These are phyloP conservation scores for Acridotheres tristis DNA, from an alignment of 2,797 vertebrate species.

Conservation along the genomic window DNA sequence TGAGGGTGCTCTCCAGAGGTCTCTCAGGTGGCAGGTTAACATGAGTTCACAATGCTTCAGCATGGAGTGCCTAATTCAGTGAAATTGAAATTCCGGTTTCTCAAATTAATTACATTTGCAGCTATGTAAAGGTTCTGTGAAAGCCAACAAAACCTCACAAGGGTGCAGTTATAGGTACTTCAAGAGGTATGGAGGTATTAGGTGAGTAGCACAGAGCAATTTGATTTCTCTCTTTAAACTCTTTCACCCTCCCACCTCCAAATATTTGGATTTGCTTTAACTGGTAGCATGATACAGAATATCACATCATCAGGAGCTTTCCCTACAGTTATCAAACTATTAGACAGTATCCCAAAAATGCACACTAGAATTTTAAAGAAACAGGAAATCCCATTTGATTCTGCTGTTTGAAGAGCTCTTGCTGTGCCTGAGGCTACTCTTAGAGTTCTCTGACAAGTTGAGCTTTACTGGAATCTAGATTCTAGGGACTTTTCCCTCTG, in stretches of 20 bases:
- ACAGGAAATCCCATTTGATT: background rate
- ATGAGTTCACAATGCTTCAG: background rate
- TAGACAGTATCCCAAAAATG: background rate
- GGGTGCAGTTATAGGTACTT: accelerated
- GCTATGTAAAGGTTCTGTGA: background rate
- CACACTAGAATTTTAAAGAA: background rate
- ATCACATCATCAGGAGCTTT: background rate
- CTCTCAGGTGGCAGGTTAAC: background rate
- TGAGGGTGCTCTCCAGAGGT: background rate
- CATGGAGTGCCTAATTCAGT: background rate
- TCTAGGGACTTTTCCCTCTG: background rate
- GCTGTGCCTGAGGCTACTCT: background rate
- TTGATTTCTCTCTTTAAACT: background rate
- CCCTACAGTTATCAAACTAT: background rate
- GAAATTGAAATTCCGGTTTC: background rate
- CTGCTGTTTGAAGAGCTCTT: background rate
- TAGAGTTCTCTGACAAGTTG: background rate
- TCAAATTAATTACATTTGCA: background rate
- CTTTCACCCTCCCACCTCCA: background rate
- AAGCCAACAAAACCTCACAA: background rate
- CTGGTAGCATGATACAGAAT: background rate
- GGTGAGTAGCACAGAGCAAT: background rate
- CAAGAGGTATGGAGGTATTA: background rate
- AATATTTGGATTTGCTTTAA: background rate
- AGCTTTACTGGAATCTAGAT: background rate